Evolutionary conservation across 2,113 vertebrate genomes (phyloP).

Genomic region (Nestor notabilis): DNA sequence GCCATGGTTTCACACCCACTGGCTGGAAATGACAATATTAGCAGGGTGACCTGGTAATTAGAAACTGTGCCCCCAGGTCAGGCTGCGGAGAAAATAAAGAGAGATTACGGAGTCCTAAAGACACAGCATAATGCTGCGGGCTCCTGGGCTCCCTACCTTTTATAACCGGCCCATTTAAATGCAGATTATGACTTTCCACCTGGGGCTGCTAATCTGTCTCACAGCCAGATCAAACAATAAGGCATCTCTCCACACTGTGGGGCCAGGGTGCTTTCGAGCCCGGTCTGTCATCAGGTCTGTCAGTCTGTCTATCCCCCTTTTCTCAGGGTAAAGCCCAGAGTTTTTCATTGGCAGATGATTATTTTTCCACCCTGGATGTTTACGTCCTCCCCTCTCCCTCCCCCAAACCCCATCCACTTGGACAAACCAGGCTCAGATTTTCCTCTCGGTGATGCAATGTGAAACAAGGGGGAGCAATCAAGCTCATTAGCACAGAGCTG

Average conservation of each 20-base stretch:
- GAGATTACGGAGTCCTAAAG: constrained; percentile 69
- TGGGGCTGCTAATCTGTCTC: constrained; percentile 67
- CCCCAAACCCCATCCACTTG: background rate
- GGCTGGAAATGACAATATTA: constrained; percentile 75
- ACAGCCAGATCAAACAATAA: constrained; percentile 57
- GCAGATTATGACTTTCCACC: constrained; percentile 68
- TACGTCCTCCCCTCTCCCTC: background rate
- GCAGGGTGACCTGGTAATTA: constrained; percentile 64
- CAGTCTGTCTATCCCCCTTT: background rate
- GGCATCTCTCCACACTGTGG: constrained; percentile 21
- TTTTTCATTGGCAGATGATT: background rate
- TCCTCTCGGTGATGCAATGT: background rate
- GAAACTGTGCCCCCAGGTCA: constrained; percentile 71
- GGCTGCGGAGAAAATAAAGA: constrained; percentile 63
- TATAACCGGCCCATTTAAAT: constrained; percentile 44
- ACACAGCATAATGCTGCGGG: constrained; percentile 62
- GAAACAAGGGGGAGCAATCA: background rate
- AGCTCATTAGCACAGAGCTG: background rate
- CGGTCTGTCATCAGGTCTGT: background rate
- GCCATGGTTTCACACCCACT: constrained; percentile 46
- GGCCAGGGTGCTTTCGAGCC: background rate
- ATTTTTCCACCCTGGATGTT: background rate
- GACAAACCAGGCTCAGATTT: background rate
- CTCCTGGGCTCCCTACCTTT: constrained; percentile 58
- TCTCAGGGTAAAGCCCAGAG: constrained; percentile 18